These are phyloP conservation scores for Antechinus stuartii DNA, from an alignment of 2,113 vertebrate genomes.

Conservation along the genomic window DNA sequence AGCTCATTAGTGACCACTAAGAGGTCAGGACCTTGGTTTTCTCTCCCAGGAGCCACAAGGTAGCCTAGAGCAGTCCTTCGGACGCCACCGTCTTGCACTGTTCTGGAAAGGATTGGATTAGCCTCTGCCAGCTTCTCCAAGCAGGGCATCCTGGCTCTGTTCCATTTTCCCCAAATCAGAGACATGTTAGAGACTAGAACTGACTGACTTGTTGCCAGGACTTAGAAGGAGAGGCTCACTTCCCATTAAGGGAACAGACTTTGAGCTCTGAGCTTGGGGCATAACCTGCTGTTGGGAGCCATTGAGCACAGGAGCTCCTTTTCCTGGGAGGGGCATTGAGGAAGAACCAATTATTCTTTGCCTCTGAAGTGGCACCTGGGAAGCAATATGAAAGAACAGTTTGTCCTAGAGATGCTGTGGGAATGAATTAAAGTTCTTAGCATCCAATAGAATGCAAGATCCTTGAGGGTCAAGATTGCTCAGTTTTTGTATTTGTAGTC, in stretches of 20 bases:
- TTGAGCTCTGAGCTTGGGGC: neutral
- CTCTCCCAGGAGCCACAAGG: neutral
- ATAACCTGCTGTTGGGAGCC: slow-evolving; percentile 12
- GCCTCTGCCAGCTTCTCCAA: neutral
- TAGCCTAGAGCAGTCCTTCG: neutral
- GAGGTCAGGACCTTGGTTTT: slow-evolving; percentile 29
- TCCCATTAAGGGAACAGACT: neutral
- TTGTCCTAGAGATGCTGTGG: neutral
- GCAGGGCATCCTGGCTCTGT: neutral
- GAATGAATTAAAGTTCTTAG: neutral
- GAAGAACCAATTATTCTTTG: neutral
- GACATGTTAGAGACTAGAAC: neutral
- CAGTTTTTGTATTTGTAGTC: neutral
- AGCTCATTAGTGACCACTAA: slow-evolving; percentile 45
- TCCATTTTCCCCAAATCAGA: slow-evolving; percentile 14
- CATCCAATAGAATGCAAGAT: neutral
- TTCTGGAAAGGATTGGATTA: neutral
- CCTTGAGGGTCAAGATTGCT: neutral
- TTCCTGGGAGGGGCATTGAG: neutral
- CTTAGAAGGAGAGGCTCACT: neutral
- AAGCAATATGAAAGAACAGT: slow-evolving; percentile 23
- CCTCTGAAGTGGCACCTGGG: slow-evolving; percentile 20
- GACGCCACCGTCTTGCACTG: neutral
- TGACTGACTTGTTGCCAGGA: neutral
- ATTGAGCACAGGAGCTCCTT: neutral